Evolutionary conservation across 64 coral and sea anemone species (phyloP), one percentile per base, ranked within the genome.

Genomic region (Dendronephthya gigantea): DNA sequence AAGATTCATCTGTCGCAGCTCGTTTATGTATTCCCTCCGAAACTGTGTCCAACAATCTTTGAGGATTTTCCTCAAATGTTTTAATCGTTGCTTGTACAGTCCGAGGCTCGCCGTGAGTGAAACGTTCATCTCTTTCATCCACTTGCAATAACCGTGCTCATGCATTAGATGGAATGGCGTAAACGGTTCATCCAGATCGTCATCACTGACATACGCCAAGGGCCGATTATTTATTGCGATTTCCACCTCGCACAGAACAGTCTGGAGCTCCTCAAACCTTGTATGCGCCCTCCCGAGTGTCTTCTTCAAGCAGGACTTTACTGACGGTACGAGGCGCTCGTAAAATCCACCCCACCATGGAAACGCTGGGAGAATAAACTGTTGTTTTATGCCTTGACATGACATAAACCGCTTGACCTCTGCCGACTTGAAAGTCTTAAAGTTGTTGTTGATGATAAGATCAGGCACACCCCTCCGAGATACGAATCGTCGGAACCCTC

Each of bases 341-440:
- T 79, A 79, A 35, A 79, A 79, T 29, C 72, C 72, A 37, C 72
- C 72, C 72, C 72, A 79, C 72, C 72, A 79, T 33, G 12, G 72
- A 9, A 33, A 79, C 4, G 72, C 72, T 4, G 72, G 72, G 6
- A 79, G 32, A 79, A 79, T 79, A 39, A 79, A 79, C 37, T 35
- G 25, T 79, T 79, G 72, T 8, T 7, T 39, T 33, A 79, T 79
- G 9, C 72, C 72, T 12, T 33, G 72, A 6, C 15, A 29, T 19
- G 36, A 39, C 72, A 79, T 79, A 39, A 79, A 79, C 32, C 30
- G 25, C 32, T 79, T 79, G 15, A 79, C 72, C 36, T 79, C 72
- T 79, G 9, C 37, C 15, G 72, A 79, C 72, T 36, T 79, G 32
- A 12, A 79, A 4, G 72, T 79, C 72, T 79, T 79, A 36, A 34